Conservation (phyloP, 1,140 invertebrate genomes). For the Zaprionus gabonicus region DNA sequence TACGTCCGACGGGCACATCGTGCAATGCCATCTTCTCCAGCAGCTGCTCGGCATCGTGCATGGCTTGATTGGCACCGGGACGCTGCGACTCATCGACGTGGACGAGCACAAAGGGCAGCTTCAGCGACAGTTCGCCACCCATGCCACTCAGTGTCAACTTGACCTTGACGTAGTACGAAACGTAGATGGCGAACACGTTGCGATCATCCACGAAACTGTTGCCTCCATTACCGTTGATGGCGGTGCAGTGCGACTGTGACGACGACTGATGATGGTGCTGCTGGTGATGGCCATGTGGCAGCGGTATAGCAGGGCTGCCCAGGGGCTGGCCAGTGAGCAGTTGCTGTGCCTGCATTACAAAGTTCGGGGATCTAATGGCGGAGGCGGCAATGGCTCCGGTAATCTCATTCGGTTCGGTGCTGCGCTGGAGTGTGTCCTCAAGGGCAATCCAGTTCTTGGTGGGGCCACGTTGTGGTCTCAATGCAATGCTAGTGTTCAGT, state of each 20-base stretch:
- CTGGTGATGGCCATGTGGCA: slow-evolving; percentile 22
- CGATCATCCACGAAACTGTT: slow-evolving; percentile 87
- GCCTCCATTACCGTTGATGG: neutral
- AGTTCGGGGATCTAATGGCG: slow-evolving; percentile 75
- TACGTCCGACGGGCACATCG: slow-evolving; percentile 61
- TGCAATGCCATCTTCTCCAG: slow-evolving; percentile 66
- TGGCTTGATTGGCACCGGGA: slow-evolving; percentile 27
- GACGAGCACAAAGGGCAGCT: slow-evolving; percentile 90
- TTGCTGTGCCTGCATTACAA: slow-evolving; percentile 56
- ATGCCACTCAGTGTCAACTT: slow-evolving; percentile 91
- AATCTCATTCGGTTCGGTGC: slow-evolving; percentile 82
- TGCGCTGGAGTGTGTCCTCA: slow-evolving; percentile 79
- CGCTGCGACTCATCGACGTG: slow-evolving; percentile 70
- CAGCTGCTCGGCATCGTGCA: slow-evolving; percentile 50
- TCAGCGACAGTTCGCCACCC: slow-evolving; percentile 91
- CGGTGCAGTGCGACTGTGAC: neutral
- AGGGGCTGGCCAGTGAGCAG: slow-evolving; percentile 42
- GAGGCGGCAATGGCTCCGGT: slow-evolving; percentile 78
- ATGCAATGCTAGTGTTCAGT: slow-evolving; percentile 87
- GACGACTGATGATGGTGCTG: neutral
- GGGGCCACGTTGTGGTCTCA: slow-evolving; percentile 88
- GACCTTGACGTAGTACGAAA: slow-evolving; percentile 95
- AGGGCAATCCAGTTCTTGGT: slow-evolving; percentile 84
- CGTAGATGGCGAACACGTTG: slow-evolving; percentile 95
- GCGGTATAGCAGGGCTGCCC: slow-evolving; percentile 62